A percentile compares a stretch with the other conserved stretches of the same genome.
These are phyloP conservation scores for Pseudanteris insignis DNA, from an alignment of 2,888 invertebrate genomes.

Conservation along the genomic window DNA sequence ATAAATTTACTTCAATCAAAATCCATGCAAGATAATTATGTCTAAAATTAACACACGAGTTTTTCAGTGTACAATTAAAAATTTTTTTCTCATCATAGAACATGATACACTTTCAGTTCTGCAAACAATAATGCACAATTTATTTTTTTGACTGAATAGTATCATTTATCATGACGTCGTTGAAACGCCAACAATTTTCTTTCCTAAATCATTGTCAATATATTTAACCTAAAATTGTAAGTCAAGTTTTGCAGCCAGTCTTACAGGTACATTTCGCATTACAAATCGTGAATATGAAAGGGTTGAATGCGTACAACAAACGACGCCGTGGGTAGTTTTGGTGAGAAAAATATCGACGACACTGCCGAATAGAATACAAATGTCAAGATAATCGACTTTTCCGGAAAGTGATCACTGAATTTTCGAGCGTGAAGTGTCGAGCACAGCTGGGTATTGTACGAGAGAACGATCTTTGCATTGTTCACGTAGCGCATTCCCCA, in stretches of 20 bases:
- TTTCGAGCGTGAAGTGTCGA: constrained; percentile 26
- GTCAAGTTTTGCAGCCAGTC: neutral
- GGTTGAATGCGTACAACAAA: constrained; percentile 14
- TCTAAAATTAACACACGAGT: too few species aligned
- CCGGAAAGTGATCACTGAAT: constrained; percentile 27
- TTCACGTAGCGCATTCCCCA: constrained; percentile 21
- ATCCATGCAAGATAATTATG: too few species aligned
- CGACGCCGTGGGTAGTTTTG: constrained; percentile 1
- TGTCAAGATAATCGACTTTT: constrained; percentile 44
- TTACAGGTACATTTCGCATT: neutral
- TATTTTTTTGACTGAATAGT: too few species aligned
- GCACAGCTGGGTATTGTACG: constrained; percentile 28
- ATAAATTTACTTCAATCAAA: too few species aligned
- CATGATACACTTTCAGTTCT: too few species aligned
- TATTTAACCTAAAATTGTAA: too few species aligned
- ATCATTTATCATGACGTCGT: too few species aligned
- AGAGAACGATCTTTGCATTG: constrained; percentile 29
- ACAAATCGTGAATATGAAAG: constrained; percentile 1
- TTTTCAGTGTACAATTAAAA: too few species aligned
- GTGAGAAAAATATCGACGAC: constrained; percentile 22
- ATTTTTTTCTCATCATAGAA: too few species aligned
- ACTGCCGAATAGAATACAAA: constrained; percentile 25
- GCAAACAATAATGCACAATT: too few species aligned
- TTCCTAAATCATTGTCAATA: neutral
- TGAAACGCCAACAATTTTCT: neutral